Conservation (phyloP, 1,140 invertebrate species). For the Neodiprion fabricii region DNA sequence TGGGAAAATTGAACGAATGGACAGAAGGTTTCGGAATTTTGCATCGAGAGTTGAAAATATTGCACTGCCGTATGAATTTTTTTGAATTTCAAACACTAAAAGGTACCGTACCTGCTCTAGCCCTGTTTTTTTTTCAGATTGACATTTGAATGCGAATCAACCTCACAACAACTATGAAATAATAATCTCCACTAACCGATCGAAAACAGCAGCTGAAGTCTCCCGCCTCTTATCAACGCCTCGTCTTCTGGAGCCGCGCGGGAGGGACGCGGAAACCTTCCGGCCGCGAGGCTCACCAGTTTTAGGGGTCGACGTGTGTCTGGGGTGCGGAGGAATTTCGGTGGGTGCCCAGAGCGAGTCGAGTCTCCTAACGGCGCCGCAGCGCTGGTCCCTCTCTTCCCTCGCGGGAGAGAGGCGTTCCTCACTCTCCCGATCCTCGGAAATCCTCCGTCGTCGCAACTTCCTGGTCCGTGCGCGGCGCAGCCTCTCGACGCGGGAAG, state of each 20-base stretch:
- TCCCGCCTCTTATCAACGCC: not conserved
- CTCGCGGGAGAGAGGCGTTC: slow-evolving; percentile 19
- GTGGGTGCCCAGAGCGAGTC: slow-evolving; percentile 34
- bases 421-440: slow-evolving; percentile 22
- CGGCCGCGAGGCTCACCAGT: not conserved
- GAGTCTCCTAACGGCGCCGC: slow-evolving; percentile 16
- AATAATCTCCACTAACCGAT: not conserved
- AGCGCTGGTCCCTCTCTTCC: slow-evolving; percentile 19
- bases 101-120: too few relatives aligned
- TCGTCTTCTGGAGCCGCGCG: not conserved
- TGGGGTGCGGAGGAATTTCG: slow-evolving; percentile 32
- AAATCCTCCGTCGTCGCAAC: slow-evolving; percentile 14
- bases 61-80: too few relatives aligned
- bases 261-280: not conserved
- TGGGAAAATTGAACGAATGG: too few relatives aligned
- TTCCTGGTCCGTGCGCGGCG: slow-evolving; percentile 25
- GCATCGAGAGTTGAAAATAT: too few relatives aligned
- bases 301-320: slow-evolving; percentile 52
- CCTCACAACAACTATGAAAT: too few relatives aligned
- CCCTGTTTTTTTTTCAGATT: too few relatives aligned
- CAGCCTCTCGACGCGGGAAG: slow-evolving; percentile 1
- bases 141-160: too few relatives aligned
- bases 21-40: too few relatives aligned
- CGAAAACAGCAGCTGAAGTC: not conserved
- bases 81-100: too few relatives aligned